Evolutionary conservation across 2,113 vertebrate genomes (phyloP).

Genomic region (Suncus etruscus): DNA sequence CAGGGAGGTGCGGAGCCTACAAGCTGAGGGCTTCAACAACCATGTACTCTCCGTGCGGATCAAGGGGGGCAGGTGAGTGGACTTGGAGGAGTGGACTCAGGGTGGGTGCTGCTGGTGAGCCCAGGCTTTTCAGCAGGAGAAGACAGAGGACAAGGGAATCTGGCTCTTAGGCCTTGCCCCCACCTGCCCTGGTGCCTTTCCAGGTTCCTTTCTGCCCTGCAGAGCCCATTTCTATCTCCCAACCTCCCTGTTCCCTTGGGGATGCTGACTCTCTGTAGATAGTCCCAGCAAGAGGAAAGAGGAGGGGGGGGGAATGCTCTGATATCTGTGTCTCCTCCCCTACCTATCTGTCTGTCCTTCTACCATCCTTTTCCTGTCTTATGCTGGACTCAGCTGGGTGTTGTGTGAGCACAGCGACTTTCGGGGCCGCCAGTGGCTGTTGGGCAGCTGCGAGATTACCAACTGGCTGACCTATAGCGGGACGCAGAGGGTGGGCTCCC

Average conservation of each 20-base stretch:
- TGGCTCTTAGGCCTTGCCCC: background rate
- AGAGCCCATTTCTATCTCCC: background rate
- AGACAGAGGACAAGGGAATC: background rate
- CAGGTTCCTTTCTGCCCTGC: background rate
- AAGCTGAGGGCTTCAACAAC: slow-evolving; percentile 94
- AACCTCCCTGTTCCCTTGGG: background rate
- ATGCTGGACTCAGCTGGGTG: slow-evolving; percentile 91
- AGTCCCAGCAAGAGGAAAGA: background rate
- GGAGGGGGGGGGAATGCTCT: background rate
- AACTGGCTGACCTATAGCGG: slow-evolving; percentile 97
- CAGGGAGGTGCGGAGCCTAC: slow-evolving; percentile 89
- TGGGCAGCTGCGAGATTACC: slow-evolving; percentile 93
- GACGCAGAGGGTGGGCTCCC: slow-evolving; percentile 91
- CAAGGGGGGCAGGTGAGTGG: slow-evolving; percentile 91
- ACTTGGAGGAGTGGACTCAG: accelerated
- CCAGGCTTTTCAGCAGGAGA: background rate
- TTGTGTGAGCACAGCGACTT: slow-evolving; percentile 95
- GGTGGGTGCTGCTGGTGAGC: background rate
- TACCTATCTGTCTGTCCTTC: background rate
- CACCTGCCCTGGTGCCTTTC: background rate
- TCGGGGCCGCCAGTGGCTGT: slow-evolving; percentile 95
- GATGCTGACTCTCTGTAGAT: background rate
- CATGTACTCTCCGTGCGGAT: slow-evolving; percentile 94
- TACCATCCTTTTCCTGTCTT: background rate
- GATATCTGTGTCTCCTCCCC: background rate